phyloP scores from a whole-genome alignment of 2,113 vertebrate genomes.

The Dromas ardeola region DNA sequence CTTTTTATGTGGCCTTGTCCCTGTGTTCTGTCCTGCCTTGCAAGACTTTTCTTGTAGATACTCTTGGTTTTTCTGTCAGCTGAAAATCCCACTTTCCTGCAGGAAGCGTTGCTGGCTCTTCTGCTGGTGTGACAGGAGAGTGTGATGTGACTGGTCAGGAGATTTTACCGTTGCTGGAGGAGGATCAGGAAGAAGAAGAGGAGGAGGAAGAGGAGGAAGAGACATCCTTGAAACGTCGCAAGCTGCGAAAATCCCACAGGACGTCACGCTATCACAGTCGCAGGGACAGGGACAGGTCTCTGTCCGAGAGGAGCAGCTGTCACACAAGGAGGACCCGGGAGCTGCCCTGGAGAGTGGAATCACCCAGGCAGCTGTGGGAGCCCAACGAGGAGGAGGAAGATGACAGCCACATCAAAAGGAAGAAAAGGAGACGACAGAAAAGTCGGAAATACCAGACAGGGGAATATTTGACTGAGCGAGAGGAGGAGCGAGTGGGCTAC shows the following conservation, averaged over 20 bases:
- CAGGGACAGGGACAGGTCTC: constrained; percentile 69
- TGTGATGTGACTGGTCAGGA: constrained; percentile 70
- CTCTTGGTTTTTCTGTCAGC: not conserved
- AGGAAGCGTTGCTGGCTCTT: constrained; percentile 76
- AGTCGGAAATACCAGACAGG: constrained; percentile 93
- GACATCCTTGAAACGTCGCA: constrained; percentile 67
- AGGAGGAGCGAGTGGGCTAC: constrained; percentile 75
- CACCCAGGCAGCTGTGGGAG: constrained; percentile 73
- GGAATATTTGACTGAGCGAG: constrained; percentile 90
- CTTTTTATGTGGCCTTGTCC: rapidly evolving
- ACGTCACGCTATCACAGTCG: constrained; percentile 69
- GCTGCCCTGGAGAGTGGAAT: constrained; percentile 77
- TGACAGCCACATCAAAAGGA: constrained; percentile 76
- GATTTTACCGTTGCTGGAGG: constrained; percentile 66
- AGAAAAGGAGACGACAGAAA: constrained; percentile 90
- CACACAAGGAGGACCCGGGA: constrained; percentile 74
- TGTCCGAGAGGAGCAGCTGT: constrained; percentile 68
- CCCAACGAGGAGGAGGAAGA: constrained; percentile 75
- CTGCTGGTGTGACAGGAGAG: constrained; percentile 54
- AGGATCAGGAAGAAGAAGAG: constrained; percentile 63
- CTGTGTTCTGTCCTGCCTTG: not conserved
- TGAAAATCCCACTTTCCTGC: not conserved
- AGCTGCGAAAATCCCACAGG: constrained; percentile 74
- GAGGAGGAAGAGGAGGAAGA: constrained; percentile 62
- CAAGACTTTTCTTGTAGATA: not conserved